Percentiles rank a stretch among this genome's conserved stretches.
phyloP scores from a whole-genome alignment of 2,888 invertebrate genomes.

The Drosophila eohydei region DNA sequence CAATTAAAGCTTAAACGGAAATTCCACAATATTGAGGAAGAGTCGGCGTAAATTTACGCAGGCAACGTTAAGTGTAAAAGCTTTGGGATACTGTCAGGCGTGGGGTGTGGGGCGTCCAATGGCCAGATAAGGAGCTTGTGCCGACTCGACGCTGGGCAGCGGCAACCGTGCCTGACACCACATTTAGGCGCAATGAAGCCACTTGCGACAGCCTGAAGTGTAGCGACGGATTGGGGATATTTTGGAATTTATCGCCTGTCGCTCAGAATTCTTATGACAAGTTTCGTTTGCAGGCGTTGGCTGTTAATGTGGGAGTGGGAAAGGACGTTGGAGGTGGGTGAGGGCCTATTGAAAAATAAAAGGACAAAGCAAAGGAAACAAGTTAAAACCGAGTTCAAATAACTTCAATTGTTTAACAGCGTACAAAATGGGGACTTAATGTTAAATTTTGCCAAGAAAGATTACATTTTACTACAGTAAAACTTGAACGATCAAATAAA shows the following conservation, averaged over 20 bases:
- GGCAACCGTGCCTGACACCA: conserved; percentile 62
- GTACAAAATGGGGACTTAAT: too few relatives aligned
- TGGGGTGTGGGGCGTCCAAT: not conserved
- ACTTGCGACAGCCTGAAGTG: conserved; percentile 32
- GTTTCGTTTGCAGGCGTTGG: conserved; percentile 21
- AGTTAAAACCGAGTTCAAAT: not conserved
- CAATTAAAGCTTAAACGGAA: conserved; percentile 46
- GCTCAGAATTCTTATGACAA: conserved; percentile 54
- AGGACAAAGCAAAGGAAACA: not conserved
- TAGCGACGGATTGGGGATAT: not conserved
- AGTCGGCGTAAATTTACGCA: too few relatives aligned
- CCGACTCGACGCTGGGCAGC: not conserved
- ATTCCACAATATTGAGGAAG: conserved; percentile 54
- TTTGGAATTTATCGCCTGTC: conserved; percentile 37
- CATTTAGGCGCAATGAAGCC: conserved; percentile 66
- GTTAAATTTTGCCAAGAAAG: too few relatives aligned
- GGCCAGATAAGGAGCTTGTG: conserved; percentile 50
- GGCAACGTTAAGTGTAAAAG: conserved; percentile 78
- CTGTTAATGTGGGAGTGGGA: conserved; percentile 14
- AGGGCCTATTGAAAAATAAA: not conserved
- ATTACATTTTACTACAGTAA: not conserved
- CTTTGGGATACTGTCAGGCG: conserved; percentile 67
- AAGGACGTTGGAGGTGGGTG: conserved; percentile 15
- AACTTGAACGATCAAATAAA: not conserved
- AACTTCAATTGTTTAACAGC: not conserved